A percentile compares a stretch with the other conserved stretches of the same genome.
phyloP scores from a whole-genome alignment of 2,113 vertebrate species.

The Colaptes auratus region DNA sequence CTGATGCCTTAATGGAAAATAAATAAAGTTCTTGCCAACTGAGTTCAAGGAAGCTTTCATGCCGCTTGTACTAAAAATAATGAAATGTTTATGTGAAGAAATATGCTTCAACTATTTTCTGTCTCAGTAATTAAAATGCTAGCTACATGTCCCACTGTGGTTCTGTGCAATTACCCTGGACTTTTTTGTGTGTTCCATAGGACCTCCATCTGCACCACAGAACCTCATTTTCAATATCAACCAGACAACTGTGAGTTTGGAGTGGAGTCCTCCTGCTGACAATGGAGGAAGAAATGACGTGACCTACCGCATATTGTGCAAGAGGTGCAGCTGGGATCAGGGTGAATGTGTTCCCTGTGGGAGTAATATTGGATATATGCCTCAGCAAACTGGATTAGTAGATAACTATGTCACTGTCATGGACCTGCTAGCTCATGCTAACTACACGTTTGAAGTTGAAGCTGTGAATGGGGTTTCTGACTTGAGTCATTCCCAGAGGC shows the following conservation, averaged over 20 bases:
- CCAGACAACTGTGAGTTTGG: slow-evolving; percentile 94
- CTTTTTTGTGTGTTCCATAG: slow-evolving; percentile 74
- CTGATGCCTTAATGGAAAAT: slow-evolving; percentile 73
- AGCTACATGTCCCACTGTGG: not conserved
- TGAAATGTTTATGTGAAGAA: slow-evolving; percentile 64
- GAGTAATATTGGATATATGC: slow-evolving; percentile 90
- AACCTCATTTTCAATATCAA: slow-evolving; percentile 99
- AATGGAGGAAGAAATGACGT: slow-evolving; percentile 93
- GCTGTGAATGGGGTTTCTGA: slow-evolving; percentile 98
- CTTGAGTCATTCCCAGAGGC: slow-evolving; percentile 93
- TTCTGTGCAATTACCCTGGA: slow-evolving; percentile 34
- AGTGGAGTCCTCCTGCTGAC: slow-evolving; percentile 96
- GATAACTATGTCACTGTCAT: slow-evolving; percentile 92
- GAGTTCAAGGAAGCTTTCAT: slow-evolving; percentile 66
- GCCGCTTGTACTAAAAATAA: slow-evolving; percentile 55
- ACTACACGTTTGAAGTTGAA: slow-evolving; percentile 99
- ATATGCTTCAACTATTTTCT: slow-evolving; percentile 49
- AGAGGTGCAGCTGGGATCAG: slow-evolving; percentile 95
- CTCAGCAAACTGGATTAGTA: slow-evolving; percentile 91
- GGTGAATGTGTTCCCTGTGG: slow-evolving; percentile 94
- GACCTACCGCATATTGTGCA: slow-evolving; percentile 93
- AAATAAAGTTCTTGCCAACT: slow-evolving; percentile 70
- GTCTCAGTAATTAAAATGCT: slow-evolving; percentile 48
- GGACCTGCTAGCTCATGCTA: slow-evolving; percentile 96
- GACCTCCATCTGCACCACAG: slow-evolving; percentile 97